Evolutionary conservation across 1,140 invertebrate genomes (phyloP), one percentile per base, ranked within the genome.

Genomic region (Nasonia vitripennis): DNA sequence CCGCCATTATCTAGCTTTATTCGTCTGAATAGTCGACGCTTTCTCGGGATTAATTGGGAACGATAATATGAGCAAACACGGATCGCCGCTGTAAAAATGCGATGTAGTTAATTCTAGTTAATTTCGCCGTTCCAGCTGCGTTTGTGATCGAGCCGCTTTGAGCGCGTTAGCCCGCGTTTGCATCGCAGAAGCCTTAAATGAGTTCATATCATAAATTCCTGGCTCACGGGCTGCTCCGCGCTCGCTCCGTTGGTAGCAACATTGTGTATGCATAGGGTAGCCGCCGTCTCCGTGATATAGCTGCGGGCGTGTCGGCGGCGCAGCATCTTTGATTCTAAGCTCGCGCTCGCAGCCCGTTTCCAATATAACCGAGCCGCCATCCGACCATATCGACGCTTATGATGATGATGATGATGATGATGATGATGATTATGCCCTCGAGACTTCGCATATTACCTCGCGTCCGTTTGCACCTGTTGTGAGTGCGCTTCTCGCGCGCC

Each of bases 231-330:
- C 83, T 23, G 55, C 7, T 67, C 48, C 20, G 85, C 87, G 86
- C 55, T 2, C 20, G 4, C 87, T 3, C 34, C 5, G 34, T 37
- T 92, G 91, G 92, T 92, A 92, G 91, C 91, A 87, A 89, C 89
- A 92, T 91, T 93, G 89, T 91, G 92, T 93, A 93, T 93, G 92
- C 92, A 93, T 92, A 93, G 91, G 89, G 91, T 92, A 91, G 90
- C 90, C 89, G 89, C 88, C 87, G 87, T 89, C 88, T 71, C 45
- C 87, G 82, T 86, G 87, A 90, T 86, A 88, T 90, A 86, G 90
- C 91, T 90, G 75, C 86, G 74, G 90, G 91, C 91, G 87, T 86
- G 89, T 86, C 87, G 91, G 91, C 87, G 91, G 91, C 91, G 86
- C 87, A 90, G 87, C 88, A 91, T 90, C 89, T 91, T 93, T 91